Base-by-base conservation (phyloP, 2,888 invertebrate species). In the Chrysolina oricalcia region DNA sequence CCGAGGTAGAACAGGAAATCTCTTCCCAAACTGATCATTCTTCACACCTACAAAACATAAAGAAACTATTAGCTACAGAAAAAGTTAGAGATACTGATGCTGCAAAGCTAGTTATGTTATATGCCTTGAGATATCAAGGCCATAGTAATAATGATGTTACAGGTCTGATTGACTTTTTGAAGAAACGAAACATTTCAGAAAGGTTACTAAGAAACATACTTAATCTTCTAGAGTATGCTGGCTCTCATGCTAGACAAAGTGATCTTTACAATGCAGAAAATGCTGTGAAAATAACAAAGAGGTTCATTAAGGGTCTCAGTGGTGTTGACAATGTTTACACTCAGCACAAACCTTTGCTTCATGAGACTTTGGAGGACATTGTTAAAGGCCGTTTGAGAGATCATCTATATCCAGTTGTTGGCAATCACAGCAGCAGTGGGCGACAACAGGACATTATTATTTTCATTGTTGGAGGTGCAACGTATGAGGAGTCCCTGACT, bases 321-420 rank as follows among this genome's bases (percentile, higher is more conserved):
- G 99, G 98, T 0, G 98, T 99, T 0, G 99, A 99, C 87, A 99
- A 99, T 89, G 97, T 99, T 77, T 99, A 98, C 90, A 99, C 99
- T 0, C 99, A 99, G 86, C 99, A 99, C 89, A 94, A 94, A n/a
- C 98, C 99, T 0, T 90, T 97, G 27, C 89, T 99, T 8, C 94
- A 94, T 83, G 96, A 97, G 86, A 94, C 96, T 0, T 87, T 99
- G 0, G 98, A 98, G 84, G 97, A 97, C 86, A 90, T 98, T 0
- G 92, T 96, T 46, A 97, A 96, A 87, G 98, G 97, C 1, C 94
- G 95, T 84, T 91, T 99, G n/a, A 93, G 95, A 73, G 97, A 97
- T 83, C 93, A 94, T 76, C 89, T 92, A 5, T 98, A 95, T 89
- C 98, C 98, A 0, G 95, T 94, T 79, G 90, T 97, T 19, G 96